Percentiles rank a stretch among this genome's conserved stretches.
Evolutionary conservation across 2,797 vertebrate genomes (phyloP).

Genomic region (Mycteria americana): DNA sequence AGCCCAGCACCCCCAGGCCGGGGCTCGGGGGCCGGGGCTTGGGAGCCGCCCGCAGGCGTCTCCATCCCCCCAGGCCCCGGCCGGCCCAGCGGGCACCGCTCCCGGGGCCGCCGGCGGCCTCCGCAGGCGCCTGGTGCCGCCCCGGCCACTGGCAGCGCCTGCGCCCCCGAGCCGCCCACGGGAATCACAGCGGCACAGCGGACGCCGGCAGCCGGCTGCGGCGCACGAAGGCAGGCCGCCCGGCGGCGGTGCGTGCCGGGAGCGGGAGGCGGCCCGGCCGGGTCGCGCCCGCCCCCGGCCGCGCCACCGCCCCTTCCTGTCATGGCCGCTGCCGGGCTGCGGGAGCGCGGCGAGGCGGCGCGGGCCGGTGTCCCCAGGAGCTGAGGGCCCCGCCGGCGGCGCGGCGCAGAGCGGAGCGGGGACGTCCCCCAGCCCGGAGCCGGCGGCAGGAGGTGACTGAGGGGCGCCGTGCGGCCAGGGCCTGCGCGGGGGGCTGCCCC

Average conservation of each 20-base stretch:
- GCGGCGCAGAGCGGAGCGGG: not conserved
- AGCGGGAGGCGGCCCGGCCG: not conserved
- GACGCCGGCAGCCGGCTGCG: fast-evolving
- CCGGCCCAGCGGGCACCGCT: no score
- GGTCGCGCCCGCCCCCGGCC: not conserved
- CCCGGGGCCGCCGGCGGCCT: no score
- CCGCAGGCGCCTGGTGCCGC: no score
- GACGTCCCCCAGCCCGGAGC: not conserved
- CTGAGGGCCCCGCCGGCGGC: not conserved
- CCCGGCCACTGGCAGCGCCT: fast-evolving
- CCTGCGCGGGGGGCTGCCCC: not conserved
- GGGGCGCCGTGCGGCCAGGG: not conserved
- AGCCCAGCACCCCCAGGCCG: no score
- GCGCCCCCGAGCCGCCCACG: fast-evolving
- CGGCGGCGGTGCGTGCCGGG: not conserved
- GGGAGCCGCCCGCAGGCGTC: no score
- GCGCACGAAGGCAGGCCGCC: fast-evolving
- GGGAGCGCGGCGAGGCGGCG: not conserved
- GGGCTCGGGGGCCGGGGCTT: no score
- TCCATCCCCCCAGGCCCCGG: not conserved
- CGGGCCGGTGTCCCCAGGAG: not conserved
- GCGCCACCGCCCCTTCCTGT: conserved; percentile 19
- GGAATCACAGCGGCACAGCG: no score
- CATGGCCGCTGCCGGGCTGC: not conserved
- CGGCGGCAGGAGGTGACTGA: not conserved